A percentile compares a stretch with the other conserved stretches of the same genome.
These are phyloP conservation scores for Leucoraja erinaceus DNA, from an alignment of 2,113 vertebrate genomes.

Conservation along the genomic window DNA sequence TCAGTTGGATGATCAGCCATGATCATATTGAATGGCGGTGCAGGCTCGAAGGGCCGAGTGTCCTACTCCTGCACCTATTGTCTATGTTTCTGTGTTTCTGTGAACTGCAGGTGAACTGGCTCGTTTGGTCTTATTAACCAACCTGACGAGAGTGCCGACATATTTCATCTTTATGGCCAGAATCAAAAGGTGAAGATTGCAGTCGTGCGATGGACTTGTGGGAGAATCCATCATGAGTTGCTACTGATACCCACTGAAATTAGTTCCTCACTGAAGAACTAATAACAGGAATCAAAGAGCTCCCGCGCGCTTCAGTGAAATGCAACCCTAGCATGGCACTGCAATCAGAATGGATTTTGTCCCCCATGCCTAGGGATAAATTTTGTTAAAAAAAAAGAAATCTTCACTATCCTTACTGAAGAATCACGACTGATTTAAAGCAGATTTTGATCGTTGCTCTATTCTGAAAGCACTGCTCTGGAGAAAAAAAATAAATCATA, in stretches of 20 bases:
- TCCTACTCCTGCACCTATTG: no score
- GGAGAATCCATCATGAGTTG: not conserved
- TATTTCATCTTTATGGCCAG: not conserved
- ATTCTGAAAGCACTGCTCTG: not conserved
- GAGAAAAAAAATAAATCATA: not conserved
- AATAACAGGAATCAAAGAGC: not conserved
- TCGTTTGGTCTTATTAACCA: not conserved
- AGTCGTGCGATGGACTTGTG: not conserved
- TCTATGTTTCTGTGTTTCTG: no score
- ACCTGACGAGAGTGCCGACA: not conserved
- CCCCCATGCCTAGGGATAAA: not conserved
- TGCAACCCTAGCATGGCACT: not conserved
- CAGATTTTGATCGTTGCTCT: not conserved
- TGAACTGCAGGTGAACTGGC: no score
- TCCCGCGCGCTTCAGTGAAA: constrained; percentile 15
- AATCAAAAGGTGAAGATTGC: not conserved
- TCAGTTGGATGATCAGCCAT: no score
- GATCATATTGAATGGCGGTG: no score
- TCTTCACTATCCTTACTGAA: not conserved
- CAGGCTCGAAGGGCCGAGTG: no score
- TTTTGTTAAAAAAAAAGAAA: not conserved
- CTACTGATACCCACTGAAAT: constrained; percentile 27
- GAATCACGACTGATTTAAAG: not conserved
- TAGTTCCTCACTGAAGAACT: constrained; percentile 19
- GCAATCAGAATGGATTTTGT: not conserved